Evolutionary conservation across 35 echinoderm and acorn worm genomes (phyloP), one percentile per base, ranked within the genome.

Genomic region (Anneissia japonica): DNA sequence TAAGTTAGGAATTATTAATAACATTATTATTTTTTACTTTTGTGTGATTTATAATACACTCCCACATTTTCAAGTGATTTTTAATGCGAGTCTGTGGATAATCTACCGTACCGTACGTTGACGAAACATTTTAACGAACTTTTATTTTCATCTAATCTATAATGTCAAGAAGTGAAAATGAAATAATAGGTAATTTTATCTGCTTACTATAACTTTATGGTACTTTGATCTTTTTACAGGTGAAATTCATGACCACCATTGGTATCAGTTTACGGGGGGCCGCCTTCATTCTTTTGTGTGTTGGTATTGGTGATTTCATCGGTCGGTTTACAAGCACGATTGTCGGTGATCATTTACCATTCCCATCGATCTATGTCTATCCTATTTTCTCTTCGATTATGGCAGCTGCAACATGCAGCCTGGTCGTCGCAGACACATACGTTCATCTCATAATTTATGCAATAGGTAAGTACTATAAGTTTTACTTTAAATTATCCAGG

Each of bases 191-290:
- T n/a, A n/a, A n/a, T n/a, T n/a, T n/a, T n/a, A n/a, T n/a, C n/a
- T n/a, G n/a, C n/a, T n/a, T n/a, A n/a, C n/a, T n/a, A 4, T 43
- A 43, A 43, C 40, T 6, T 4, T 43, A 43, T 14, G 40, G 40
- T 43, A 43, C 40, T 14, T 4, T 43, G 14, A 43, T 35, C 31
- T 37, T 79, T 35, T 87, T 84, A 56, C 89, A 99, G 96, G 92
- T 94, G 17, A 99, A 99, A 87, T 99, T 87, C 40, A 99, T 99
- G 96, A 93, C 89, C 11, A 99, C 96, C 1, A 99, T 93, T 37
- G 96, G 92, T 51, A 94, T 99, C 39, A 78, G 85, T 35, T 83
- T 88, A 73, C 31, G 32, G 23, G 39, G 40, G 9, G 96, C 92
- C 3, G 83, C 89, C 31, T 90, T 94, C 34, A 84, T 94, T 41